Evolutionary conservation across 2,888 invertebrate species (phyloP).

Genomic region (Mythimna lalbum): DNA sequence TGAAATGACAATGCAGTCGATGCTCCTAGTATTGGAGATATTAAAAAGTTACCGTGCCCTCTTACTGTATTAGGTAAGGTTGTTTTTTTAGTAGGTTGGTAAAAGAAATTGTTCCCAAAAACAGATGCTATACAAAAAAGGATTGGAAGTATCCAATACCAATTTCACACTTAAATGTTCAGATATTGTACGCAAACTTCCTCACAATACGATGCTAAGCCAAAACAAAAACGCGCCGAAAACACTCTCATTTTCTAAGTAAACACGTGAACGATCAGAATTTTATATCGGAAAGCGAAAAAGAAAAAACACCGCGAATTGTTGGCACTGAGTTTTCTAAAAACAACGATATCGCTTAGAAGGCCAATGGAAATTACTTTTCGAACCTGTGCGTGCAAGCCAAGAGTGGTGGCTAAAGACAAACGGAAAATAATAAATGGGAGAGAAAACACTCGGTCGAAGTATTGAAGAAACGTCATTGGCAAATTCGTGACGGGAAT

Average conservation of each 20-base stretch:
- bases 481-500: conserved; percentile 64
- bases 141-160: neutral
- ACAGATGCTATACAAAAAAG: neutral
- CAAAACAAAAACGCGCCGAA: conserved; percentile 34
- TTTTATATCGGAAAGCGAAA: conserved; percentile 59
- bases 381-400: conserved; percentile 62
- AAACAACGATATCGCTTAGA: conserved; percentile 70
- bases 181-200: conserved; percentile 24
- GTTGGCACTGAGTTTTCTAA: conserved; percentile 66
- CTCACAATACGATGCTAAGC: conserved; percentile 12
- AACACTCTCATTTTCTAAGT: conserved; percentile 57
- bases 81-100: too few relatives aligned
- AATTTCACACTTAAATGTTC: conserved; percentile 6
- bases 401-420: conserved; percentile 67
- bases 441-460: conserved; percentile 62
- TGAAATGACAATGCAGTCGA: neutral
- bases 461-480: conserved; percentile 64
- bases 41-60: too few relatives aligned
- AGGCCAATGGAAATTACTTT: conserved; percentile 75
- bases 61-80: neutral
- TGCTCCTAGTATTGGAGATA: neutral
- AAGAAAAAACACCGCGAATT: conserved; percentile 59
- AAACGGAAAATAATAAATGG: conserved; percentile 73
- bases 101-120: neutral
- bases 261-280: conserved; percentile 55